phyloP scores from a whole-genome alignment of 2,888 invertebrate species.

The Metalampra italica region DNA sequence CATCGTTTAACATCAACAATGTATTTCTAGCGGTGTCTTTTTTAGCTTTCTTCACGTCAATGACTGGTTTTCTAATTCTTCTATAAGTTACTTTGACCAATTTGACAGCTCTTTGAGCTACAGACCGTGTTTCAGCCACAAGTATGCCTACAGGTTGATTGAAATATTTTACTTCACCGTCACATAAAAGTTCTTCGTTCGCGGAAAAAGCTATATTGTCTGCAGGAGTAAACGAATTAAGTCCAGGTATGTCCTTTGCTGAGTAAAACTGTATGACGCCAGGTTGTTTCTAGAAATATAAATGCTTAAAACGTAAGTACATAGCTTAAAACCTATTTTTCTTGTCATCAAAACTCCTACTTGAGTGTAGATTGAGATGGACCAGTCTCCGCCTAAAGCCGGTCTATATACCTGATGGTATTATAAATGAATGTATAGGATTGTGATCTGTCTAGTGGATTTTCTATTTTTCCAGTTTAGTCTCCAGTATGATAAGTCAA shows the following conservation, averaged over 20 bases:
- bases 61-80: constrained; percentile 44
- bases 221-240: constrained; percentile 73
- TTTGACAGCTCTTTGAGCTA: constrained; percentile 76
- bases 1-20: constrained; percentile 18
- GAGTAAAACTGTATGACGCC: constrained; percentile 81
- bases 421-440: no score
- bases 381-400: no score
- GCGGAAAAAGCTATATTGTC: constrained; percentile 17
- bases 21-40: constrained; percentile 27
- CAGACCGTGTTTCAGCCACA: constrained; percentile 73
- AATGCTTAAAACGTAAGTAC: no score
- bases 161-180: constrained; percentile 36
- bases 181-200: constrained; percentile 62
- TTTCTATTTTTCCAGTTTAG: no score
- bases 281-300: constrained; percentile 66
- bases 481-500: no score
- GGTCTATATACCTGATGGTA: no score
- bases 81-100: constrained; percentile 75
- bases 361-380: no score
- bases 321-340: no score
- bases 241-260: constrained; percentile 82
- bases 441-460: no score
- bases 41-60: constrained; percentile 35
- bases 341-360: no score
- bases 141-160: constrained; percentile 60